Evolutionary conservation across 2,888 invertebrate species (phyloP), one percentile per base, ranked within the genome.

Genomic region (Dastarcus helophoroides): DNA sequence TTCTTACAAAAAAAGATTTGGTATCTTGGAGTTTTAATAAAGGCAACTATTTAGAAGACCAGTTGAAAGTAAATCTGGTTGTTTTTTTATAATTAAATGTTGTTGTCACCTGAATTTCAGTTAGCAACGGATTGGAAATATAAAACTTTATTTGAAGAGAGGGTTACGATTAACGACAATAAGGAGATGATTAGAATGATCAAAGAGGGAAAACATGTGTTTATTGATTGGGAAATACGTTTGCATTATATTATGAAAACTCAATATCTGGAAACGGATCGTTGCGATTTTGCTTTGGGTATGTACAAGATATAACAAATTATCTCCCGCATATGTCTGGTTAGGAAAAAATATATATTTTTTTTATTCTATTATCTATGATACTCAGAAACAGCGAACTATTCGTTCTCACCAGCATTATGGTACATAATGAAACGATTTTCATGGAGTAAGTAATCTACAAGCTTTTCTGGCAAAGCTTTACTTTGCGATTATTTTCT

Each of bases 191-290:
- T 88, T 3, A 53, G 63, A 2, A 65, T 69, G 1, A 76, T 88
- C 0, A 71, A 77, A 29, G 52, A 57, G 0, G 73, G 79, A 0
- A 67, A 72, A 3, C 84, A 88, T 47, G 79, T 79, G 6, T 69
- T 79, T 36, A 73, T 90, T 27, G 86, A 88, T 50, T 86, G 89
- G 82, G 78, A 77, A 50, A 74, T 81, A 6, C 76, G 80, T 16
- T 67, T 89, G 7, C 71, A 76, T 40, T 76, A 75, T 43, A 63
- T 81, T 10, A 82, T 85, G 71, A 69, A 76, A 38, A 69, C 71
- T 2, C 74, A 78, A 36, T 78, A 74, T 38, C 55, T 73, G 7
- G 58, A 64, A 25, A 76, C 75, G 0, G 79, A 79, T 30, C 65
- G 65, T 30, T 90, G 89, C 39, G 77, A 79, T 53, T 82, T 83